Conservation (phyloP, 2,113 vertebrate species). For the Centrocercus urophasianus region DNA sequence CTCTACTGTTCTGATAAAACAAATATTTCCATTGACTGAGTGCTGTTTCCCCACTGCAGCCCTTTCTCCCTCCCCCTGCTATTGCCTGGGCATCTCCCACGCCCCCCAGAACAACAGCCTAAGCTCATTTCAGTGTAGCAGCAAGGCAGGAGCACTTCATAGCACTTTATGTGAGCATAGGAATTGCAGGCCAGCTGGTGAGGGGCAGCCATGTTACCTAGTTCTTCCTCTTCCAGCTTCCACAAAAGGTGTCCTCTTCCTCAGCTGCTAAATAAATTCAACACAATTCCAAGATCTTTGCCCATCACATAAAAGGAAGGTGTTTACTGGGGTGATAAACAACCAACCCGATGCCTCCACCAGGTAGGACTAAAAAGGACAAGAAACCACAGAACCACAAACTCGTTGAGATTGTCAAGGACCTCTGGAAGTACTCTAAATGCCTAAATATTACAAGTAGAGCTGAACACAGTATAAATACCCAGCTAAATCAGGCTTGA, state of each 20-base stretch:
- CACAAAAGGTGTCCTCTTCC: not conserved
- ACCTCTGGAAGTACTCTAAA: not conserved
- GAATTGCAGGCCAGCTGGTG: accelerated
- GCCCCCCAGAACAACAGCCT: no score
- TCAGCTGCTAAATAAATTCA: not conserved
- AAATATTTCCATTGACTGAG: not conserved
- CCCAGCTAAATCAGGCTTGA: not conserved
- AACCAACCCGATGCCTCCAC: not conserved
- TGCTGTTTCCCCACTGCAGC: not conserved
- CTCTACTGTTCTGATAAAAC: not conserved
- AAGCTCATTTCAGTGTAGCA: not conserved
- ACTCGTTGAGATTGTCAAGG: not conserved
- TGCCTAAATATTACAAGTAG: not conserved
- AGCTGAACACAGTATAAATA: not conserved
- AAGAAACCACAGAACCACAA: not conserved
- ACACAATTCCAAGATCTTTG: not conserved
- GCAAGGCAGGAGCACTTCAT: not conserved
- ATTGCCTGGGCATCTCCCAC: not conserved
- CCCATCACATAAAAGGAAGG: not conserved
- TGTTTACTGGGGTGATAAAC: conserved; percentile 12
- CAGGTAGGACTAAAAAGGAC: not conserved
- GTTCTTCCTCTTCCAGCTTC: not conserved
- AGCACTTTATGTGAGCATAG: not conserved
- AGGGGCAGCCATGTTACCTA: accelerated
- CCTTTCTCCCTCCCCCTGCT: not conserved